Percentiles rank a stretch among this genome's conserved stretches.
These are phyloP conservation scores for Nycticorax nycticorax DNA, from an alignment of 2,113 vertebrate genomes.

Conservation along the genomic window DNA sequence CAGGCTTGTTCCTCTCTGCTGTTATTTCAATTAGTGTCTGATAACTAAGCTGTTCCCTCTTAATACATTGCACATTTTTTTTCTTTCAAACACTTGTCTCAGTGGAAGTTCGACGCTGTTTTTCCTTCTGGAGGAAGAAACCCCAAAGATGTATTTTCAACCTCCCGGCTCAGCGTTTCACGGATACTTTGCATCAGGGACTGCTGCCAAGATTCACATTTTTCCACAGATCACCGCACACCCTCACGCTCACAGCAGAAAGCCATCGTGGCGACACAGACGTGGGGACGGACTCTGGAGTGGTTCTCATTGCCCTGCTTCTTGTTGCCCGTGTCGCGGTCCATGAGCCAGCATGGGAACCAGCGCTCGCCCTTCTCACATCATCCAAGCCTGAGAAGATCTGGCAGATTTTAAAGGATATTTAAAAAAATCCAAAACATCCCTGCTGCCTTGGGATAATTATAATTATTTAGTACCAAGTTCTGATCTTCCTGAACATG, in stretches of 20 bases:
- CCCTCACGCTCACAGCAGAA: background rate
- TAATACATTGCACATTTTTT: background rate
- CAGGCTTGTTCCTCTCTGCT: background rate
- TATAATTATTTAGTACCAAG: background rate
- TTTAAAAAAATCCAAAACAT: background rate
- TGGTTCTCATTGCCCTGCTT: background rate
- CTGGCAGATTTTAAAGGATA: background rate
- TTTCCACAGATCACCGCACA: background rate
- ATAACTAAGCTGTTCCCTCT: background rate
- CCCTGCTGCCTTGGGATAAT: background rate
- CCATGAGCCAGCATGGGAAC: background rate
- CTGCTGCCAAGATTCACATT: constrained; percentile 28
- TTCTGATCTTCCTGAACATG: background rate
- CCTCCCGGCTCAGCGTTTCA: background rate
- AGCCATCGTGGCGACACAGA: background rate
- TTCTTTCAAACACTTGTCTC: background rate
- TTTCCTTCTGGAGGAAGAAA: constrained; percentile 12
- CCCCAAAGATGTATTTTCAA: constrained; percentile 8
- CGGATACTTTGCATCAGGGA: background rate
- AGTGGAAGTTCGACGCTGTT: background rate
- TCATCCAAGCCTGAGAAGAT: background rate
- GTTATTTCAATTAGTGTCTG: background rate
- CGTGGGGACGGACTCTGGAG: background rate
- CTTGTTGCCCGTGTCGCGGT: background rate
- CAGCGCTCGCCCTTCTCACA: fast-evolving